Evolutionary conservation across 1,140 invertebrate species (phyloP), one percentile per base, ranked within the genome.

Genomic region (Mesaphorura yosii): DNA sequence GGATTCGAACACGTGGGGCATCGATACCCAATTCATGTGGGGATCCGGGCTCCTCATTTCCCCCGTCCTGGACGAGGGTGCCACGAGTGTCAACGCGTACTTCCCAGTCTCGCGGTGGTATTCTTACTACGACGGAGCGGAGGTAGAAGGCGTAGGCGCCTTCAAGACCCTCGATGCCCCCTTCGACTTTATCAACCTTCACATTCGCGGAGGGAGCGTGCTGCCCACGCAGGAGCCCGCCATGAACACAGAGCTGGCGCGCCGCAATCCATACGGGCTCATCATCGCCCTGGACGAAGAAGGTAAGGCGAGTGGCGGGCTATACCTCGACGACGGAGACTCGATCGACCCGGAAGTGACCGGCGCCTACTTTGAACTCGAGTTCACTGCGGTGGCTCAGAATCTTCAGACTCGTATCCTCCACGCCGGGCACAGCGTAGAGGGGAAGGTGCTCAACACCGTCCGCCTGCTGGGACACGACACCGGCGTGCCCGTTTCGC

Each of bases 151-250:
- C 20, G 69, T 70, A 25, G 76, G 78, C 1, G 65, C 75, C 55
- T 70, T 72, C 44, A 59, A 71, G 3, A 70, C 62, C 15, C 54
- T 84, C n/a, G 51, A 71, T 14, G 78, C 79, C 6, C 77, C 78
- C 23, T 45, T 75, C 3, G 75, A 79, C 62, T 76, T 68, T 14
- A 83, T 86, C 57, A 82, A 80, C 23, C 64, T 83, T 52, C 73
- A 81, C 51, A 66, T 87, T n/a, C 69, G 82, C 64, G 84, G 81
- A 51, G 87, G 86, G 7, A 72, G 70, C 39, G 78, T 89, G 52
- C 60, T 91, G 27, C 82, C 86, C 0, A 69, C 72, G 45, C 84
- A 88, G 64, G 67, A 70, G 54, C 74, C 82, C 17, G 72, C 71
- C 25, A 57, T 69, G 2, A 58, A 53, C 17, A 58, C 56, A 26